Conservation (phyloP, 1,140 invertebrate species). For the Drosophila equinoxialis region DNA sequence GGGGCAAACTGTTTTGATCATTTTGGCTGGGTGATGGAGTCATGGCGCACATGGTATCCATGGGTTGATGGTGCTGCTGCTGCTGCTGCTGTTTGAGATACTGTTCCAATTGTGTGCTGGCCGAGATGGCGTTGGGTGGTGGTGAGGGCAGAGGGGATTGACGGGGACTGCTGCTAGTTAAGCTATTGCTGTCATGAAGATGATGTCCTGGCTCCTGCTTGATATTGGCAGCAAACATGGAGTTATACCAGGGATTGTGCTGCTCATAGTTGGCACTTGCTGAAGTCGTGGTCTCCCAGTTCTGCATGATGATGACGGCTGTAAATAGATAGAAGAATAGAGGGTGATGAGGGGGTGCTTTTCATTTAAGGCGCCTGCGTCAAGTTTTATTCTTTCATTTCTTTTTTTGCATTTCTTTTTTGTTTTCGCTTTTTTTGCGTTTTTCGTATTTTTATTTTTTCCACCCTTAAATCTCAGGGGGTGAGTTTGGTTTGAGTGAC, state of each 20-base stretch:
- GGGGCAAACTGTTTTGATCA: slow-evolving; percentile 80
- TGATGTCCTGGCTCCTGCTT: slow-evolving; percentile 70
- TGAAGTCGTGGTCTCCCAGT: slow-evolving; percentile 77
- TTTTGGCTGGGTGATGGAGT: slow-evolving; percentile 84
- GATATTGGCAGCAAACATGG: slow-evolving; percentile 74
- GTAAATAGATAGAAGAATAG: slow-evolving; percentile 20
- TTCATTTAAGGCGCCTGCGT: slow-evolving; percentile 65
- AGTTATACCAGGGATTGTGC: slow-evolving; percentile 79
- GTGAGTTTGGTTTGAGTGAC: slow-evolving; percentile 59
- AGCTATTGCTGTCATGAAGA: slow-evolving; percentile 56
- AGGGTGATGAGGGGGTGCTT: slow-evolving; percentile 24
- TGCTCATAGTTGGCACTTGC: slow-evolving; percentile 76
- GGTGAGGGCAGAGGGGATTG: slow-evolving; percentile 63
- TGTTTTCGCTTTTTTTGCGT: slow-evolving; percentile 18
- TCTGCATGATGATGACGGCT: slow-evolving; percentile 73
- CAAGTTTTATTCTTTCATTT: slow-evolving; percentile 51
- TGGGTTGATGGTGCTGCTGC: slow-evolving; percentile 53
- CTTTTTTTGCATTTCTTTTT: slow-evolving; percentile 26
- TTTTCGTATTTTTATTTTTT: slow-evolving; percentile 51
- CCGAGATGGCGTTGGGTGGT: slow-evolving; percentile 7
- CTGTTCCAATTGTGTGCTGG: slow-evolving; percentile 64
- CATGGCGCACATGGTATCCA: slow-evolving; percentile 77
- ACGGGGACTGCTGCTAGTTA: slow-evolving; percentile 50
- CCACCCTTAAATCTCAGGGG: slow-evolving; percentile 64
- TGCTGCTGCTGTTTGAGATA: slow-evolving; percentile 69